These are phyloP conservation scores for human (Homo sapiens) DNA, from an alignment of 2,113 vertebrate genomes.

Conservation along the genomic window DNA sequence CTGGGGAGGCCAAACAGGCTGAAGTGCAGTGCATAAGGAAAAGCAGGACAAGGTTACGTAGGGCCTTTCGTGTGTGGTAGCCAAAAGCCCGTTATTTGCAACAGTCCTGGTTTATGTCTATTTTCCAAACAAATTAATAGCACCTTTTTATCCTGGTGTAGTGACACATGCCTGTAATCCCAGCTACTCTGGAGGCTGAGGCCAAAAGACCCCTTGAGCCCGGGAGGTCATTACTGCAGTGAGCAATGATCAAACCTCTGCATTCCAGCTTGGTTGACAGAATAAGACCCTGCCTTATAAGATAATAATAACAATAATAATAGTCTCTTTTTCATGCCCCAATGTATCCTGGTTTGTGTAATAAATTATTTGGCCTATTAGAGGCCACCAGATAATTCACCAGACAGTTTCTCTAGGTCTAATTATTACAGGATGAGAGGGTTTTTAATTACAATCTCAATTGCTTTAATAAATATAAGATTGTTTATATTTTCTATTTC, in stretches of 20 bases:
- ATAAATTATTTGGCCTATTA: neutral
- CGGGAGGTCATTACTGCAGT: too few relatives aligned
- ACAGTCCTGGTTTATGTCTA: neutral
- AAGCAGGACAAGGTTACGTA: neutral
- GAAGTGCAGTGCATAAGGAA: neutral
- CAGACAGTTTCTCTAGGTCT: neutral
- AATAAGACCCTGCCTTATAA: too few relatives aligned
- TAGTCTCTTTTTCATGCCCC: neutral
- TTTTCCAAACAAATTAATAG: neutral
- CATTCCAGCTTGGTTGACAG: too few relatives aligned
- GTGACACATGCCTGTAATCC: too few relatives aligned
- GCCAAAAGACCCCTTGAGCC: too few relatives aligned
- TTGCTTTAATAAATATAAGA: too few relatives aligned
- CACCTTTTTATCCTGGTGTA: neutral
- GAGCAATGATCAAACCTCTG: too few relatives aligned
- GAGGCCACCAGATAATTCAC: neutral
- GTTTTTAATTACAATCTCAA: neutral
- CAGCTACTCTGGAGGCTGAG: too few relatives aligned
- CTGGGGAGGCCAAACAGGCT: too few relatives aligned
- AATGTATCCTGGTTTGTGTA: too few relatives aligned
- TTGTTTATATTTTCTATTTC: too few relatives aligned
- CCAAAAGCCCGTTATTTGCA: neutral
- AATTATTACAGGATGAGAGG: neutral
- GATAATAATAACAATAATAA: too few relatives aligned
- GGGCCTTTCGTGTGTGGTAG: neutral